Base-by-base conservation (phyloP, 35 echinoderm and acorn worm genomes). In the Patiria miniata region DNA sequence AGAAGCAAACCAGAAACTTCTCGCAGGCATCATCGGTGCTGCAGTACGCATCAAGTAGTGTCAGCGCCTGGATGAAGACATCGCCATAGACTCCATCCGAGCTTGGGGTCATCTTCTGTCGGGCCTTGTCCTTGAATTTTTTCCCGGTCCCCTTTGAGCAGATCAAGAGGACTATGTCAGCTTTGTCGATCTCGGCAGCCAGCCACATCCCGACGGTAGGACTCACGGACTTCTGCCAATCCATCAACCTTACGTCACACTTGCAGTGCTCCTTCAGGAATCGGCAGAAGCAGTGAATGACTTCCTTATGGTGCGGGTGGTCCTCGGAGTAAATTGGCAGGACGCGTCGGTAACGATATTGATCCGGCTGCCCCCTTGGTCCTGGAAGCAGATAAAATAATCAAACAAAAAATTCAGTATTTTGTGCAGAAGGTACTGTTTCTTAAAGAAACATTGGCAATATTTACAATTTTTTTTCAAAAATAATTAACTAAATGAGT, bases 241-340 rank as follows among this genome's bases (percentile, higher is more conserved):
- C 57, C 29, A 59, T 38, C 10, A 84, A 52, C 12, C 28, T 16
- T 3, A 84, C 54, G 16, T 84, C 30, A 65, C 82, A 84, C 10
- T 30, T 12, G 30, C 82, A 84, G 36, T 37, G 30, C 19, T 1
- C 57, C 12, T 84, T 32, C 37, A 84, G 82, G 21, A 84, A 84
- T 14, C 30, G 29, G 28, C 52, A 53, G 33, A 84, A 58, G 19
- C 14, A 10, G 21, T 21, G 19, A 37, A 84, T 36, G 19, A 28
- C 28, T 18, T 57, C 82, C 15, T 58, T 38, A 52, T 84, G 82
- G 29, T 12, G 18, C 10, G 1, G 10, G 37, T 84, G 82, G 36
- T 84, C 82, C 1, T 61, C 82, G 18, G 82, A 84, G 82, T 84
- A 84, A 14, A 84, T 34, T 0, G 57, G 53, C 33, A 84, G 44